These are phyloP conservation scores for Kobus ellipsiprymnus DNA, from an alignment of 2,113 vertebrate genomes.

Conservation along the genomic window DNA sequence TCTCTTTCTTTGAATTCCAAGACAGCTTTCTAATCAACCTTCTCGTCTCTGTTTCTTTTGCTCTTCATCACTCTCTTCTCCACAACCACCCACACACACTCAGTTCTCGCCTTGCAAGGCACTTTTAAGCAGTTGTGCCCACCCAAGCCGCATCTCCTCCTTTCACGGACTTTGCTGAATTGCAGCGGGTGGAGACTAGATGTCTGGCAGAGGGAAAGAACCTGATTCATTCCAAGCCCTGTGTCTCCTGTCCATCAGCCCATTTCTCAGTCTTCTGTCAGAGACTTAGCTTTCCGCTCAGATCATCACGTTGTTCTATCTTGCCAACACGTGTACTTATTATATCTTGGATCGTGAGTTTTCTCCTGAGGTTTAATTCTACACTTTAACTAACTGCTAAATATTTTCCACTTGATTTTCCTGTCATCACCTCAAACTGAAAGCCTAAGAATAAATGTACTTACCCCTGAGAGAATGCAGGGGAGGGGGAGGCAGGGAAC, in stretches of 20 bases:
- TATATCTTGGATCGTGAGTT: neutral
- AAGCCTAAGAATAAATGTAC: neutral
- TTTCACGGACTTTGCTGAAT: neutral
- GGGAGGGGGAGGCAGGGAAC: neutral
- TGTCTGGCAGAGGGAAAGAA: neutral
- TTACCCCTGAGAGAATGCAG: accelerated
- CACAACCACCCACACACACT: neutral
- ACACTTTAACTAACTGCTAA: neutral
- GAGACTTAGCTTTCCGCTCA: neutral
- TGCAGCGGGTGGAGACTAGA: neutral
- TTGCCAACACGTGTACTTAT: neutral
- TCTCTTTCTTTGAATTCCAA: neutral
- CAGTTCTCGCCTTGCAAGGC: neutral
- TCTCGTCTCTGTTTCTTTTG: neutral
- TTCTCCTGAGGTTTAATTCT: neutral
- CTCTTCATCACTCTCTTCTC: neutral
- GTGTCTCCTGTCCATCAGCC: neutral
- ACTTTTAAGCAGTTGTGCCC: neutral
- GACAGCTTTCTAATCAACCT: neutral
- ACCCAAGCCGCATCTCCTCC: accelerated
- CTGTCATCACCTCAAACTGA: neutral
- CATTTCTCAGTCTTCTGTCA: neutral
- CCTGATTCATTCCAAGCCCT: neutral
- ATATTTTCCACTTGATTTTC: neutral
- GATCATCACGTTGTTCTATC: neutral